phyloP scores from a whole-genome alignment of 1,140 invertebrate genomes.

The Ridgeia piscesae region DNA sequence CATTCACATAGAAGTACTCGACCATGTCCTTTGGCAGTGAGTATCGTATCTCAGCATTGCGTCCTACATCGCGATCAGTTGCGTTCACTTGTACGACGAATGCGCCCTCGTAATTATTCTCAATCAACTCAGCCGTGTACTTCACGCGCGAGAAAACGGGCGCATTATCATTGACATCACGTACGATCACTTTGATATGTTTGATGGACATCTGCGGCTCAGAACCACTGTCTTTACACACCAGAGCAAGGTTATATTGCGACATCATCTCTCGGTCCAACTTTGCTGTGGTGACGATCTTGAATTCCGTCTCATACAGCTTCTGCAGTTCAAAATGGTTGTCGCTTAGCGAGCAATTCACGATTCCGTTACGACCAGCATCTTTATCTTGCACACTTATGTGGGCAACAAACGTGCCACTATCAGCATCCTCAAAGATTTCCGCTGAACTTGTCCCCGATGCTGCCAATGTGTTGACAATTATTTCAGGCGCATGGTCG shows the following conservation, averaged over 20 bases:
- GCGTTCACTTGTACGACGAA: constrained; percentile 33
- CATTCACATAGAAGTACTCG: constrained; percentile 79
- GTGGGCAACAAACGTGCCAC: constrained; percentile 86
- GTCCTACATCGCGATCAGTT: constrained; percentile 53
- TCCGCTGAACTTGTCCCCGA: constrained; percentile 71
- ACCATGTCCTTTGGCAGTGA: constrained; percentile 65
- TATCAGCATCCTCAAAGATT: constrained; percentile 87
- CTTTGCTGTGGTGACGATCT: constrained; percentile 64
- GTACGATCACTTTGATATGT: constrained; percentile 81
- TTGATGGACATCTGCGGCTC: constrained; percentile 82
- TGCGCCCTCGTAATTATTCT: constrained; percentile 34
- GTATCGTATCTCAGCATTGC: constrained; percentile 56
- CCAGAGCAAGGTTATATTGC: constrained; percentile 82
- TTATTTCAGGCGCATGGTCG: constrained; percentile 66
- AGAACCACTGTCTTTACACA: constrained; percentile 75
- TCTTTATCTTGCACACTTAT: constrained; percentile 86
- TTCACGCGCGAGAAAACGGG: constrained; percentile 76
- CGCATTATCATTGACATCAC: constrained; percentile 91
- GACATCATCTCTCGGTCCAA: constrained; percentile 82
- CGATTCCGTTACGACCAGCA: constrained; percentile 81
- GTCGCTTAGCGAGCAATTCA: constrained; percentile 24
- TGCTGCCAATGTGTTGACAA: constrained; percentile 63
- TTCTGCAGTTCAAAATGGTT: constrained; percentile 20
- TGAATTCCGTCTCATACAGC: constrained; percentile 22
- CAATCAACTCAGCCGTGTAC: constrained; percentile 63